Percentiles rank a stretch among this genome's conserved stretches.
Conservation (phyloP, 2,797 vertebrate species). For the Gymnodraco acuticeps region DNA sequence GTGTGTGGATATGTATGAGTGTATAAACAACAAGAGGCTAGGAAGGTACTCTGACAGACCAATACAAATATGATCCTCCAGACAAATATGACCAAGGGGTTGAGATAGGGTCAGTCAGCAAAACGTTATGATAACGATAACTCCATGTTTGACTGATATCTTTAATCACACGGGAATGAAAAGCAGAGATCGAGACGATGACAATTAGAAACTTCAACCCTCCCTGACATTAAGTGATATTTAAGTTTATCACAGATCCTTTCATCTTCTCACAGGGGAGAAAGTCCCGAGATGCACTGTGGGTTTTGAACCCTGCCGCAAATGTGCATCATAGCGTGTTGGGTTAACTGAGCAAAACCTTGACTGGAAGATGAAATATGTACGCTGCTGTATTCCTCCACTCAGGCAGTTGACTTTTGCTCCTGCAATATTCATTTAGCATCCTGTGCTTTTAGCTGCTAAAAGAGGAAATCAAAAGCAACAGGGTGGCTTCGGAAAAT, state of each 20-base stretch:
- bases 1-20: background rate
- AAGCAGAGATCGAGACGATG: conserved; percentile 11
- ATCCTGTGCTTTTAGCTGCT: conserved; percentile 51
- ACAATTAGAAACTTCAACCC: conserved; percentile 55
- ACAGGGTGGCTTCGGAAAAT: conserved; percentile 48
- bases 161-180: conserved; percentile 17
- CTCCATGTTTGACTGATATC: conserved; percentile 10
- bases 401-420: conserved; percentile 68
- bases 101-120: conserved; percentile 12
- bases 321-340: conserved; percentile 42
- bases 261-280: conserved; percentile 45
- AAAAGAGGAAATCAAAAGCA: conserved; percentile 63
- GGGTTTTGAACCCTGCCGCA: conserved; percentile 36
- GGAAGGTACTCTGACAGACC: conserved; percentile 16
- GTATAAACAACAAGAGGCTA: background rate
- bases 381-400: conserved; percentile 67
- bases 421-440: conserved; percentile 70
- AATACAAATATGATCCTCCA: conserved; percentile 20
- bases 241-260: conserved; percentile 35
- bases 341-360: conserved; percentile 70
- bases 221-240: conserved; percentile 39
- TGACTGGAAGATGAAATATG: conserved; percentile 79
- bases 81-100: conserved; percentile 18
- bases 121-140: conserved; percentile 10
- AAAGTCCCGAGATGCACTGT: conserved; percentile 32